A percentile compares a stretch with the other conserved stretches of the same genome.
Conservation (phyloP, 2,113 vertebrate genomes). For the Archilochus colubris region DNA sequence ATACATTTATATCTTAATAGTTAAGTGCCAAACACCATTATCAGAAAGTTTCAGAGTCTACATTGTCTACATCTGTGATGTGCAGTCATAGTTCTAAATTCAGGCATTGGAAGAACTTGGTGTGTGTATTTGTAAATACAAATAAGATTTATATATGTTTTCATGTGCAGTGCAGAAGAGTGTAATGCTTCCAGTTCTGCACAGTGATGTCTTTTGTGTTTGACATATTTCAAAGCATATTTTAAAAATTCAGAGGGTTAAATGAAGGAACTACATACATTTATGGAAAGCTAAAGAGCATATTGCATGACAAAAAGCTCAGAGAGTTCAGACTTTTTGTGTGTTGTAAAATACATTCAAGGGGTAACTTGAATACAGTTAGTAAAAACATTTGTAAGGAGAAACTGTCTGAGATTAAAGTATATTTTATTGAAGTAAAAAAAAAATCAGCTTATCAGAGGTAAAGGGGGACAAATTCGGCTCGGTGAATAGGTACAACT, state of each 20-base stretch:
- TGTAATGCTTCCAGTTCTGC: neutral
- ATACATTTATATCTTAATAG: neutral
- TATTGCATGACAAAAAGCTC: neutral
- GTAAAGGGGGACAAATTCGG: neutral
- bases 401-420: neutral
- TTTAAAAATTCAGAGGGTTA: neutral
- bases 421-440: neutral
- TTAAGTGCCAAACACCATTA: neutral
- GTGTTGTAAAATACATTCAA: neutral
- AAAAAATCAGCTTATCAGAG: neutral
- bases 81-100: neutral
- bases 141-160: neutral
- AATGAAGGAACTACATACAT: neutral
- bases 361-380: neutral
- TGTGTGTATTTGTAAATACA: neutral
- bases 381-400: neutral
- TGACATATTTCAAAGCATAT: neutral
- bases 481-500: neutral
- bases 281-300: neutral
- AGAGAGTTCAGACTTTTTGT: neutral
- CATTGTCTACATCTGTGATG: neutral
- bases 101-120: neutral
- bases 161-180: neutral
- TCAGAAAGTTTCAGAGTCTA: neutral
- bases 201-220: neutral